phyloP scores from a whole-genome alignment of 2,888 invertebrate genomes.

The Fragum fragum region DNA sequence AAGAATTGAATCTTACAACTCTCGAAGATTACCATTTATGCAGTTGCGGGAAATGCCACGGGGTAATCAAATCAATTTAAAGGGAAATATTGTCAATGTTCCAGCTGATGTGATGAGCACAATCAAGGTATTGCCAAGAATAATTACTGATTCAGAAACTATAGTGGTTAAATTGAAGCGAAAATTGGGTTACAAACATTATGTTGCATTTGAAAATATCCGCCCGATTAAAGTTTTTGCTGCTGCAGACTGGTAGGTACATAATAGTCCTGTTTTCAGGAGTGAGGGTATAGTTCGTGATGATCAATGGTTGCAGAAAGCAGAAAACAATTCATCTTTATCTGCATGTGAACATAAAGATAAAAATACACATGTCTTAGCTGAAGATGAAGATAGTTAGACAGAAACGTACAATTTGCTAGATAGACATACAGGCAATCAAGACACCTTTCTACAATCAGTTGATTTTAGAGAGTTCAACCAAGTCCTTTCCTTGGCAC shows the following conservation, averaged over 20 bases:
- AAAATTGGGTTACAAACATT: conserved; percentile 39
- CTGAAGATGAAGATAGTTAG: conserved; percentile 21
- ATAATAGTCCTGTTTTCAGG: conserved; percentile 48
- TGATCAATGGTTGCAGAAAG: conserved; percentile 35
- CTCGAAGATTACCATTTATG: conserved; percentile 64
- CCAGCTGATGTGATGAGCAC: conserved; percentile 67
- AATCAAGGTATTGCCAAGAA: conserved; percentile 54
- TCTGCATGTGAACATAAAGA: neutral
- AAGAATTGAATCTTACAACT: conserved; percentile 43
- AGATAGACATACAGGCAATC: conserved; percentile 35
- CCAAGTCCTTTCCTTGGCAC: conserved; percentile 41
- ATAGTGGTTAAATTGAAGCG: conserved; percentile 59
- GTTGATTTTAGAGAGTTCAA: conserved; percentile 52
- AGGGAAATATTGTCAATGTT: conserved; percentile 69
- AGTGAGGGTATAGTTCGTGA: conserved; percentile 51
- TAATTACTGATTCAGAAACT: conserved; percentile 51
- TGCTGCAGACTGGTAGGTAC: conserved; percentile 60
- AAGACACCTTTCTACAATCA: conserved; percentile 38
- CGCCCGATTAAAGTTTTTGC: conserved; percentile 53
- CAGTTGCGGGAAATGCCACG: conserved; percentile 52
- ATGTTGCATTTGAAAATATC: conserved; percentile 58
- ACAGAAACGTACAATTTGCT: conserved; percentile 32
- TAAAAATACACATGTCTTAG: too few species aligned
- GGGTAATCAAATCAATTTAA: conserved; percentile 58
- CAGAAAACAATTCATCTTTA: neutral